Percentiles rank a stretch among this genome's conserved stretches.
Evolutionary conservation across 2,113 vertebrate species (phyloP).

Genomic region (Uria lomvia): DNA sequence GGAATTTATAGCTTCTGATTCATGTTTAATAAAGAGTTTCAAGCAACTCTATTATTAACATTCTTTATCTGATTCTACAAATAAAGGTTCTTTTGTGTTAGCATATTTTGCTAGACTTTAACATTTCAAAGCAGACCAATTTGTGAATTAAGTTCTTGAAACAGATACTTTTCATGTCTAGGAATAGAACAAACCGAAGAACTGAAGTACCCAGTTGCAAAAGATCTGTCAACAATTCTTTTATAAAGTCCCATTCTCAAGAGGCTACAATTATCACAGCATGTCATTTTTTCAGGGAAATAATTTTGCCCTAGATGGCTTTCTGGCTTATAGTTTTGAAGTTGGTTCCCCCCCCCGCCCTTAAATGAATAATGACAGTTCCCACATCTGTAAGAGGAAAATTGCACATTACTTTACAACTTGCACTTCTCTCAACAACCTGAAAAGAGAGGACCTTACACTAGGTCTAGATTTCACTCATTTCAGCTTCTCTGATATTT

Average conservation of each 20-base stretch:
- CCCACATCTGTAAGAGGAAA: background rate
- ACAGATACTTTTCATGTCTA: conserved; percentile 56
- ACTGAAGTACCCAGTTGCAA: background rate
- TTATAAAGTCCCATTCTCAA: conserved; percentile 28
- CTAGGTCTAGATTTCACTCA: background rate
- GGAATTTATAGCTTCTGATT: background rate
- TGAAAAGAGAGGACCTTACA: background rate
- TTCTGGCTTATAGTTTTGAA: background rate
- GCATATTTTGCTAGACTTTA: conserved; percentile 4
- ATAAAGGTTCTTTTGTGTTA: conserved; percentile 40
- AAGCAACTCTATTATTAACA: conserved; percentile 25
- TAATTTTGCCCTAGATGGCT: background rate
- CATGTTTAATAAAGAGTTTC: background rate
- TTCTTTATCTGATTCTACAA: conserved; percentile 25
- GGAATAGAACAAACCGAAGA: conserved; percentile 4
- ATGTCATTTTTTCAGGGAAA: conserved; percentile 25
- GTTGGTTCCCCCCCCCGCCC: background rate
- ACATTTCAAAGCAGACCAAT: conserved; percentile 29
- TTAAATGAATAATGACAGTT: conserved; percentile 29
- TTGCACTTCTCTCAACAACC: background rate
- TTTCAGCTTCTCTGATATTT: background rate
- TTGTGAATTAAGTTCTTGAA: conserved; percentile 58
- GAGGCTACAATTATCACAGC: conserved; percentile 42
- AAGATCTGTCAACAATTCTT: conserved; percentile 47
- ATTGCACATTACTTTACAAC: background rate